Evolutionary conservation across 2,888 invertebrate genomes (phyloP).

Genomic region (Volucella inanis): DNA sequence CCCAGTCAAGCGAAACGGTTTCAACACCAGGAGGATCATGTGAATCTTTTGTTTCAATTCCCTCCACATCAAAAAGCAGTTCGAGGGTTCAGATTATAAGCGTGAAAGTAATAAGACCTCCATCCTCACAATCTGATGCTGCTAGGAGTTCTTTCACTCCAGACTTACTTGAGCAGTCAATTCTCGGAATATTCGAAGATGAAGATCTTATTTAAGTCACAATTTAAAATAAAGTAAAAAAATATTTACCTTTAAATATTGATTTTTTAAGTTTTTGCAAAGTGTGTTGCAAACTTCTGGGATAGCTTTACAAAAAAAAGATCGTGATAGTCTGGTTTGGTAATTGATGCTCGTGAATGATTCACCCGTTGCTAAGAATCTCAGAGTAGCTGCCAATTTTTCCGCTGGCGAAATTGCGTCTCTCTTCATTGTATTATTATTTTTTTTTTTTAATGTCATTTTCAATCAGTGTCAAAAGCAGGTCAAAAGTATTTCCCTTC

Average conservation of each 20-base stretch:
- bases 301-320: slow-evolving; percentile 4
- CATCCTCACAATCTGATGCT: neutral
- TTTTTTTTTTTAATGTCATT: slow-evolving; percentile 10
- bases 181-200: too few species aligned
- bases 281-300: slow-evolving; percentile 12
- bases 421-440: slow-evolving; percentile 7
- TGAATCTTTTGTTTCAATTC: too few species aligned
- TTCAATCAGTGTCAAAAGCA: slow-evolving; percentile 9
- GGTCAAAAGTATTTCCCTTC: too few species aligned
- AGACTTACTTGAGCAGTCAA: slow-evolving; percentile 26
- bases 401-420: slow-evolving; percentile 13
- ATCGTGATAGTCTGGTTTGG: slow-evolving; percentile 3
- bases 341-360: neutral
- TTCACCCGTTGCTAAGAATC: neutral
- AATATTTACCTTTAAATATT: slow-evolving; percentile 11
- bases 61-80: neutral
- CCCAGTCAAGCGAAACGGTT: neutral
- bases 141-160: slow-evolving; percentile 12
- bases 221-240: neutral
- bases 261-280: slow-evolving; percentile 3
- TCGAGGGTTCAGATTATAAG: slow-evolving; percentile 12
- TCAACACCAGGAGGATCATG: too few species aligned
- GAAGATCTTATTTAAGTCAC: neutral
- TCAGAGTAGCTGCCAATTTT: neutral
- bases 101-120: neutral